Conservation (phyloP, 2,797 vertebrate species). For the Gephyroberyx darwinii region DNA sequence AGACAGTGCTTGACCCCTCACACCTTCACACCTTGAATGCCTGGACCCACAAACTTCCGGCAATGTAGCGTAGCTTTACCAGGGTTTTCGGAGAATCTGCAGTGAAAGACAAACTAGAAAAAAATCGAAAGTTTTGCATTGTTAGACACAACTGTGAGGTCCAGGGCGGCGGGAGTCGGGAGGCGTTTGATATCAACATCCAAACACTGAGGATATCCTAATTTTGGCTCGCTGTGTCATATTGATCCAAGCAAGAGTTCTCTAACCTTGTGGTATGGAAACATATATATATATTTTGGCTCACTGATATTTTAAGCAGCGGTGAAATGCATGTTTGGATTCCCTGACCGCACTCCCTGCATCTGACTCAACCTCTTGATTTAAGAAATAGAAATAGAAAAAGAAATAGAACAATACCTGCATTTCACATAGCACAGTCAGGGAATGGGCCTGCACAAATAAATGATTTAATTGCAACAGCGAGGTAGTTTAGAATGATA, state of each 20-base stretch:
- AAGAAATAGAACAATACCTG: not conserved
- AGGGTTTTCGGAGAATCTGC: slow-evolving; percentile 40
- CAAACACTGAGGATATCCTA: slow-evolving; percentile 45
- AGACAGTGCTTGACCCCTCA: not conserved
- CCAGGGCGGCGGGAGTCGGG: slow-evolving; percentile 15
- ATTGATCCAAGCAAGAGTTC: slow-evolving; percentile 62
- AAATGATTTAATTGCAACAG: slow-evolving; percentile 58
- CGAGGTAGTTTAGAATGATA: slow-evolving; percentile 29
- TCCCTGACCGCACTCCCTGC: not conserved
- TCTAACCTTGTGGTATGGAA: slow-evolving; percentile 31
- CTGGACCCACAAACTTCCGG: too few species aligned
- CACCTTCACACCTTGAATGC: not conserved
- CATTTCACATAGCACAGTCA: slow-evolving; percentile 30
- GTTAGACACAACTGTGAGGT: slow-evolving; percentile 45
- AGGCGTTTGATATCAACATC: slow-evolving; percentile 48
- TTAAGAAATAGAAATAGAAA: slow-evolving; percentile 23
- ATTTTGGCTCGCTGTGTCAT: slow-evolving; percentile 44
- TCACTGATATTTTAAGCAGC: slow-evolving; percentile 31
- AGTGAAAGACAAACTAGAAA: slow-evolving; percentile 46
- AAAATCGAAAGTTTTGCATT: slow-evolving; percentile 36
- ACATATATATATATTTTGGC: slow-evolving; percentile 25
- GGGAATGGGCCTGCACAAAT: slow-evolving; percentile 43
- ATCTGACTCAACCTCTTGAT: slow-evolving; percentile 56
- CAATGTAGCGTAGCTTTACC: not conserved
- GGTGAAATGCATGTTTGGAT: slow-evolving; percentile 48